Evolutionary conservation across 1,140 invertebrate species (phyloP).

Genomic region (Drosophila watanabei): DNA sequence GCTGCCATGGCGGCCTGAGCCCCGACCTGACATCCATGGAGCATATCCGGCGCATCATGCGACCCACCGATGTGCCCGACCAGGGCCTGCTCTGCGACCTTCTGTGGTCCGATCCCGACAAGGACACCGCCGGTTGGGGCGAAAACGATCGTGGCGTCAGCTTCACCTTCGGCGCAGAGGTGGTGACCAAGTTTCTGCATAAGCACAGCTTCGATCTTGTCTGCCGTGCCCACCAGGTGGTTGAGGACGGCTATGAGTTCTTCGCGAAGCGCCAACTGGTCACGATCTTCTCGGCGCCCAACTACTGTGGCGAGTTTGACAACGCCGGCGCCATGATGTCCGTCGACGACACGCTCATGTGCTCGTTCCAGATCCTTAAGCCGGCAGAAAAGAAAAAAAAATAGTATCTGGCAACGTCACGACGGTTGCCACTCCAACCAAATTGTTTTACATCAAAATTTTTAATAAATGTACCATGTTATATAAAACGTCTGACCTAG

Average conservation of each 20-base stretch:
- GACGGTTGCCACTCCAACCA: not conserved
- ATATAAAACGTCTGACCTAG: not conserved
- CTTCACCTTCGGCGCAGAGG: conserved; percentile 12
- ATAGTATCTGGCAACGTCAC: not conserved
- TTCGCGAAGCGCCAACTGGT: conserved; percentile 11
- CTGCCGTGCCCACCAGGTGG: conserved; percentile 13
- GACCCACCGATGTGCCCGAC: conserved; percentile 10
- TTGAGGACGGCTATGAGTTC: conserved; percentile 15
- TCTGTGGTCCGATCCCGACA: conserved; percentile 12
- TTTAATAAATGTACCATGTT: conserved; percentile 15
- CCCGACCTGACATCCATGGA: conserved; percentile 13
- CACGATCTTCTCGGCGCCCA: conserved; percentile 14
- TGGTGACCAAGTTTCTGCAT: conserved; percentile 13
- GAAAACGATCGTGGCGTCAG: conserved; percentile 14
- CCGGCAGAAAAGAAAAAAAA: conserved; percentile 20
- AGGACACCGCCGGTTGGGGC: conserved; percentile 11
- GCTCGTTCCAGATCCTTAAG: conserved; percentile 13
- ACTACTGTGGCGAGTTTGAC: conserved; percentile 16
- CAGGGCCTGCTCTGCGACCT: conserved; percentile 14
- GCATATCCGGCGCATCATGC: conserved; percentile 12
- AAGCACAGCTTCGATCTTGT: conserved; percentile 16
- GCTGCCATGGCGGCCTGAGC: conserved; percentile 11
- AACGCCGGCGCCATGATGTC: conserved; percentile 18
- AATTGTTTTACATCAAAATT: conserved; percentile 18
- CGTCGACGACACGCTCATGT: conserved; percentile 11